These are phyloP conservation scores for Eumeta japonica DNA, from an alignment of 1,140 invertebrate genomes.

Conservation along the genomic window DNA sequence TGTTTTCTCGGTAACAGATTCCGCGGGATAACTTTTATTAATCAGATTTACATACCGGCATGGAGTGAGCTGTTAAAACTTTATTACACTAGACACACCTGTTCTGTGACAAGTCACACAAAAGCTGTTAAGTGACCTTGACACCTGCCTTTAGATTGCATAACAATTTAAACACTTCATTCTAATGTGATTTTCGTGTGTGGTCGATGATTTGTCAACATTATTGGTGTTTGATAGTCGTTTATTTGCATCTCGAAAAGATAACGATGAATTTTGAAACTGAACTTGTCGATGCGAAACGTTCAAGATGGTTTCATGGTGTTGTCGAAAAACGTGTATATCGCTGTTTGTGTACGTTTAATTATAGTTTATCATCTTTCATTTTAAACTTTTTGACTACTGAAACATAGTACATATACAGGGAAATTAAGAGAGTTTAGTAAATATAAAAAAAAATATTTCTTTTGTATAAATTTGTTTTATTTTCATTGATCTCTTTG, in stretches of 20 bases:
- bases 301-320: no score
- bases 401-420: not conserved
- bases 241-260: no score
- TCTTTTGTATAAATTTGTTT: not conserved
- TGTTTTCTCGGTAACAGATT: conserved; percentile 35
- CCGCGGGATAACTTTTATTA: conserved; percentile 11
- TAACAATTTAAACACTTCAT: not conserved
- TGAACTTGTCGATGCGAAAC: no score
- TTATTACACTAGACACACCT: conserved; percentile 45
- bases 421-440: not conserved
- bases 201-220: no score
- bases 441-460: not conserved
- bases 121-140: conserved; percentile 19
- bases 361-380: not conserved
- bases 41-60: conserved; percentile 40
- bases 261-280: no score
- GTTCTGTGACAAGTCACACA: conserved; percentile 27
- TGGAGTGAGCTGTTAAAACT: conserved; percentile 43
- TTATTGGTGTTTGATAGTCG: not conserved
- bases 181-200: no score
- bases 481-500: conserved; percentile 12
- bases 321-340: no score
- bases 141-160: conserved; percentile 15
- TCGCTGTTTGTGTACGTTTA: no score
- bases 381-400: not conserved